Evolutionary conservation across 2,113 vertebrate species (phyloP).

Genomic region (Odocoileus virginianus): DNA sequence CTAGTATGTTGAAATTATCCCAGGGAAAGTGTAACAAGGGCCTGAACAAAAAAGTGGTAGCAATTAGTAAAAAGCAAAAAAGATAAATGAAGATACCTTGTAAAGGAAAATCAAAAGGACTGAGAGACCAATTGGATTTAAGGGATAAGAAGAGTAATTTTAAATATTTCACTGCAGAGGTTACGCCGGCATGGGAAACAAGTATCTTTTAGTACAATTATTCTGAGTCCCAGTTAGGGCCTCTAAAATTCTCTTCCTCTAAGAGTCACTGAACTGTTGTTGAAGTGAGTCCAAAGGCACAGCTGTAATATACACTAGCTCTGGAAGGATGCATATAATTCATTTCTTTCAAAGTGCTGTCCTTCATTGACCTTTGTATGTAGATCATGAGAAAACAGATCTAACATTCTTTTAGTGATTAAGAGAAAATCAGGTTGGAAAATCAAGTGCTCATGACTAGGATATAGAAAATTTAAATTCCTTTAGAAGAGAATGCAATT

Average conservation of each 20-base stretch:
- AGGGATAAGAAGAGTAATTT: not conserved
- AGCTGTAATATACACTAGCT: constrained; percentile 63
- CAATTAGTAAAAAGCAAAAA: not conserved
- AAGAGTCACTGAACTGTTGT: constrained; percentile 31
- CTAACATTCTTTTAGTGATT: constrained; percentile 35
- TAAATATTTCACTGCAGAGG: not conserved
- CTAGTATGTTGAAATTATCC: not conserved
- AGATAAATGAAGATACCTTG: not conserved
- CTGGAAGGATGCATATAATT: constrained; percentile 48
- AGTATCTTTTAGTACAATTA: constrained; percentile 16
- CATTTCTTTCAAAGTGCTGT: constrained; percentile 47
- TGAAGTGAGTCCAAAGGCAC: constrained; percentile 56
- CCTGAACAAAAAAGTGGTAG: not conserved
- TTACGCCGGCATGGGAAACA: not conserved
- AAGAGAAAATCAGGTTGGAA: constrained; percentile 20
- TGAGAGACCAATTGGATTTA: constrained; percentile 1
- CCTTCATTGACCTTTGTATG: constrained; percentile 60
- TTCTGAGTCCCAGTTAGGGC: constrained; percentile 13
- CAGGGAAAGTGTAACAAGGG: not conserved
- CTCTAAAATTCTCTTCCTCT: constrained; percentile 56
- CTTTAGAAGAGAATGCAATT: not conserved
- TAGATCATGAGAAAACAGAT: constrained; percentile 41
- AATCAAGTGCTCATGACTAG: constrained; percentile 19
- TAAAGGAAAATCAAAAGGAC: constrained; percentile 7
- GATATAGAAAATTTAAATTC: constrained; percentile 29